Conservation (phyloP, 2,113 vertebrate species). For the Spermophilus dauricus region DNA sequence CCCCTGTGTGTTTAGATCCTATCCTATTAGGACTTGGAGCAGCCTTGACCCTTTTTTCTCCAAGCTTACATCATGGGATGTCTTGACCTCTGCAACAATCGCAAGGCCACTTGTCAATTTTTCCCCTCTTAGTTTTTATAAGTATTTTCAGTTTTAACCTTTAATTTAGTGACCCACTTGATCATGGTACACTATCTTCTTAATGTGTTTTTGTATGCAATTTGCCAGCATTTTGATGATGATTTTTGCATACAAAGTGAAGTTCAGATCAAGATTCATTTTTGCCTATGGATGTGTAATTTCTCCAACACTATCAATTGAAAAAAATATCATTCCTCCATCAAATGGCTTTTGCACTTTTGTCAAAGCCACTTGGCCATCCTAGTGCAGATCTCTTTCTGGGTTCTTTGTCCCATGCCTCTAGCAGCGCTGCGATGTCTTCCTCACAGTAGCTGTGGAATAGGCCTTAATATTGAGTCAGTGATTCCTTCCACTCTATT, state of each 20-base stretch:
- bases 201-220: no score
- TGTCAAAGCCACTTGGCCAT: background rate
- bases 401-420: background rate
- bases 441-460: background rate
- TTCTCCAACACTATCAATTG: background rate
- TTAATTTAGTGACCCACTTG: background rate
- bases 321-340: background rate
- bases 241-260: background rate
- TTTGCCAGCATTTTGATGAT: no score
- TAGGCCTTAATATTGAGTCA: background rate
- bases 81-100: no score
- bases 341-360: background rate
- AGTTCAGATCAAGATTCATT: background rate
- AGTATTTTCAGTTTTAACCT: background rate
- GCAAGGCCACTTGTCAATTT: background rate
- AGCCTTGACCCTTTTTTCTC: no score
- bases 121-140: background rate
- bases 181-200: no score
- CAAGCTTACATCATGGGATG: no score
- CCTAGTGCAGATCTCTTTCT: background rate
- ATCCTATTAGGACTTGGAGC: no score
- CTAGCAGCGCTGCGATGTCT: no score
- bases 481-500: background rate
- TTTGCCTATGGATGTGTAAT: background rate
- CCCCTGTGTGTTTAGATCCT: no score